phyloP scores from a whole-genome alignment of 2,888 invertebrate genomes.

The Apotomis betuletana region DNA sequence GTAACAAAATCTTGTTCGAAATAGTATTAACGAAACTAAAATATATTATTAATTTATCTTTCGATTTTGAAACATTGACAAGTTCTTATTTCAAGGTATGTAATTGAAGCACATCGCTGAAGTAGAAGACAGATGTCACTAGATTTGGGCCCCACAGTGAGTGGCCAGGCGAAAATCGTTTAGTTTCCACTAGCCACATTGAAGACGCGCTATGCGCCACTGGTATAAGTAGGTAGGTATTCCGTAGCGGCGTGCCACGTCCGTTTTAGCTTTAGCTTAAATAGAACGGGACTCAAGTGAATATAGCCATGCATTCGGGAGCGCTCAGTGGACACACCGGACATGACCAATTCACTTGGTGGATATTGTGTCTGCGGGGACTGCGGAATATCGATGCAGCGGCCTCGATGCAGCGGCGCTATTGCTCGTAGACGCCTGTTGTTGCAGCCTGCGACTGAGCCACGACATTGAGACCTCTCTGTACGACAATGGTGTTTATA shows the following conservation, averaged over 20 bases:
- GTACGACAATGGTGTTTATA: not conserved
- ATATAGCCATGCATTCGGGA: constrained; percentile 13
- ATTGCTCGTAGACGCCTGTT: constrained; percentile 4
- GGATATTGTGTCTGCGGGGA: constrained; percentile 24
- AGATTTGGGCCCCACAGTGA: no score
- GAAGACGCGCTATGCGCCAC: no score
- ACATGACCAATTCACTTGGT: constrained; percentile 26
- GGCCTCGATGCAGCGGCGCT: constrained; percentile 21
- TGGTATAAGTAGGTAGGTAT: no score
- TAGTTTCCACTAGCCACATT: no score
- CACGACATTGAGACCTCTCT: not conserved
- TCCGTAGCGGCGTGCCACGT: not conserved
- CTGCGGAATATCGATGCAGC: constrained; percentile 32
- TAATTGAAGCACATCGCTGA: no score
- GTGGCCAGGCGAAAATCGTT: no score
- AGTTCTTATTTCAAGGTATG: no score
- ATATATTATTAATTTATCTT: no score
- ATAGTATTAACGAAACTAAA: no score
- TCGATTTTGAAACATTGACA: no score
- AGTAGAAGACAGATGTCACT: no score
- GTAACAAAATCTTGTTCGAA: no score
- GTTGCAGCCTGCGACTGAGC: not conserved
- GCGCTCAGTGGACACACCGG: constrained; percentile 8
- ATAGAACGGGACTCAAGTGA: not conserved
- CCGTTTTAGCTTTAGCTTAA: not conserved